Conservation (phyloP, 2,888 invertebrate genomes). For the Drosophila koepferae region DNA sequence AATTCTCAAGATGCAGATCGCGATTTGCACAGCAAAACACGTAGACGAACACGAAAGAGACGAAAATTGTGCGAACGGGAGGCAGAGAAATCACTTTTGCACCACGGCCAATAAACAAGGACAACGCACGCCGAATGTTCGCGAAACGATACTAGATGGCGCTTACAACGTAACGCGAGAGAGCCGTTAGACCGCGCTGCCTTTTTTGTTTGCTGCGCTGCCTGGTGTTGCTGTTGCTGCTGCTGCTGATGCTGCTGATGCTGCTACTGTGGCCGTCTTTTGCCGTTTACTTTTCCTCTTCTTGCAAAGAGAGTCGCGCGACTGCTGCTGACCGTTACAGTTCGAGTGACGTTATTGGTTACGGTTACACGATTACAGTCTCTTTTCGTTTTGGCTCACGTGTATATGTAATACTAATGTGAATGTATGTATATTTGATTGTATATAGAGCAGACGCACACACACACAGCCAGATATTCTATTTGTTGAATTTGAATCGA, state of each 20-base stretch:
- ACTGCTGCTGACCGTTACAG: constrained; percentile 24
- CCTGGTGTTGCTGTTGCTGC: background rate
- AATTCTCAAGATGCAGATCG: constrained; percentile 20
- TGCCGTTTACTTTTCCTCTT: background rate
- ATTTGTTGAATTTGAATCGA: constrained; percentile 18
- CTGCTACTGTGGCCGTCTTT: background rate
- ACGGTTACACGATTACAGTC: constrained; percentile 47
- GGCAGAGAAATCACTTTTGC: constrained; percentile 7
- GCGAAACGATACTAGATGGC: constrained; percentile 12
- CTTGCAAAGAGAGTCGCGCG: background rate
- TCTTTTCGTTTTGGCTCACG: constrained; percentile 15
- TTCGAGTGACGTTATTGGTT: constrained; percentile 42
- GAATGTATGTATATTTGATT: constrained; percentile 20
- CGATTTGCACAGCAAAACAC: constrained; percentile 27
- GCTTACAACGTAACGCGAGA: constrained; percentile 3
- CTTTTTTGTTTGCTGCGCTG: background rate
- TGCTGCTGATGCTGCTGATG: too few species aligned
- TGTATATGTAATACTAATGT: constrained; percentile 24
- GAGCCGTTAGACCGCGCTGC: constrained; percentile 9
- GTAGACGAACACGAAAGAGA: constrained; percentile 9
- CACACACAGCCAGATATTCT: constrained; percentile 5
- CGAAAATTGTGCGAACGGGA: background rate
- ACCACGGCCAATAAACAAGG: constrained; percentile 38
- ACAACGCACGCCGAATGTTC: constrained; percentile 19
- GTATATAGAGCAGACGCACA: constrained; percentile 26